Base-by-base conservation (phyloP, 2,888 invertebrate genomes). In the Leucophora obtusa region DNA sequence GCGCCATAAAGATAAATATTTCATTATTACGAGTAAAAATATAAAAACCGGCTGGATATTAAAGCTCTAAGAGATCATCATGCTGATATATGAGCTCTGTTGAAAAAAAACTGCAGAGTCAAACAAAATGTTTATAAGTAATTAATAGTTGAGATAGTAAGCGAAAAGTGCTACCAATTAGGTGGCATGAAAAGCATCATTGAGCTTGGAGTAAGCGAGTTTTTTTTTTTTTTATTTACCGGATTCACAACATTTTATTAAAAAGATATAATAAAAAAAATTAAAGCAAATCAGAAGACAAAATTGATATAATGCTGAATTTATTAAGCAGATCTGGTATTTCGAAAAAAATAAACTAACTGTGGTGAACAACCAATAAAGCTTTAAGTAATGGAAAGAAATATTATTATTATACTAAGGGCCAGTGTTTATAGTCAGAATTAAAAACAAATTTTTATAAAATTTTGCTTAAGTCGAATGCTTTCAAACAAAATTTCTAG, bases 1-100 rank as follows among this genome's bases (percentile, higher is more conserved):
- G 80, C 80, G 75, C 75, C 80, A 72, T 63, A 72, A 69, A 76
- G 63, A 76, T 72, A 76, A 76, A 76, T 58, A 63, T 68, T 68
- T n/a, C 24, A 73, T 53, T 47, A 21, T 24, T 24, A 63, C 9
- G 28, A 28, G 28, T 28, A 54, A 21, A 21, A 24, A 63, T 38
- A 43, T 50, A 43, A 58, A 72, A 81, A 73, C 76, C 59, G 63
- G 73, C 71, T 71, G 65, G 17, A 10, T 59, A 35, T 59, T 59
- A 10, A 69, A 58, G 18, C 18, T 54, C 47, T 63, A 15, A 28
- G 15, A 59, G 72, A 76, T 76, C 65, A 76, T 62, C 53, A 69
- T 18, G 51, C 10, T 60, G 66, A 60, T 66, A 53, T 56, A 51
- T 33, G 53, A 53, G 56, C 53, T 72, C 38, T n/a, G 35, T 14